Base-by-base conservation (phyloP, 2,888 invertebrate species). In the Drosophila borborema region DNA sequence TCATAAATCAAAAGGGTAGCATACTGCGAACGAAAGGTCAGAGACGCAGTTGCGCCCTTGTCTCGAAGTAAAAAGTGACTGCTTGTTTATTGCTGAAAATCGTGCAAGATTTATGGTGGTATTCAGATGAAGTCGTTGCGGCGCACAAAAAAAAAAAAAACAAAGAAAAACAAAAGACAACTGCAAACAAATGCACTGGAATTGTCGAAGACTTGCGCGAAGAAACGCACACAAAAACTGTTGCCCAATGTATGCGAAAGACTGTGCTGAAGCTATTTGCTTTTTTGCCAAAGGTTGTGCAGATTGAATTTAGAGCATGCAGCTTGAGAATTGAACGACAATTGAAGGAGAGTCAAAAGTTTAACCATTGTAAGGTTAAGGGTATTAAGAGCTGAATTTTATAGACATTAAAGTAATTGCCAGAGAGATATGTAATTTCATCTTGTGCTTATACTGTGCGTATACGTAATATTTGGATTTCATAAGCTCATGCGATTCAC, bases 1-100 rank as follows among this genome's bases (percentile, higher is more conserved):
- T 81, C 79, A 88, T 85, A 85, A 85, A 85, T 85, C 85, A 88
- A 88, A 88, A 72, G 79, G 54, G 63, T 38, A 60, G 62, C 46
- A 40, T 63, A 80, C 60, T 61, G 67, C 48, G 46, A 68, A 60
- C 34, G 65, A 64, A 74, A 74, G 80, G 76, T 83, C 83, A 69
- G 65, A 69, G 65, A 28, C 18, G 16, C 64, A 68, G 62, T 48
- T 54, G 48, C 45, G 36, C 48, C 54, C 69, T 64, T 70, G 61
- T 62, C 66, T 56, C 55, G 38, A 58, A 41, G 55, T 53, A 76
- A 81, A 74, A 83, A 72, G 64, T 46, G 51, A 58, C 48, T 53
- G 43, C 60, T 36, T 66, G 62, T 77, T 72, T 73, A 77, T 74
- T 68, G 86, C 77, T 65, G 53, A 74, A 77, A 77, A 83, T 77